A percentile compares a stretch with the other conserved stretches of the same genome.
Evolutionary conservation across 2,797 vertebrate genomes (phyloP).

Genomic region (Apodemus agrarius): DNA sequence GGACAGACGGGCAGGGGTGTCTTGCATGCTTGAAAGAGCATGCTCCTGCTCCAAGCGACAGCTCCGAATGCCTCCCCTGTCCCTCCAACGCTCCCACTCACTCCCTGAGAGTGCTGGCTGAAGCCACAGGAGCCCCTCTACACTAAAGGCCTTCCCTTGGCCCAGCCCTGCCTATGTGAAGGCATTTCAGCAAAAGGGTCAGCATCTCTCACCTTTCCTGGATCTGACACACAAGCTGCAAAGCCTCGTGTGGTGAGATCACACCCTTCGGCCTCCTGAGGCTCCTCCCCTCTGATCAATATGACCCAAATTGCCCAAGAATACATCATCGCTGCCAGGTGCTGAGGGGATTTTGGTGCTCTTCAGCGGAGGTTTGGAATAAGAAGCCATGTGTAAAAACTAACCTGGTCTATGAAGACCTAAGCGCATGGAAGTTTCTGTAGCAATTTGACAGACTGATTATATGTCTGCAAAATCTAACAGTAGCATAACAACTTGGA

Average conservation of each 20-base stretch:
- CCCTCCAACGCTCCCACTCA: neutral
- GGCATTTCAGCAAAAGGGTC: neutral
- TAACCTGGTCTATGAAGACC: neutral
- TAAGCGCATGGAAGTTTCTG: neutral
- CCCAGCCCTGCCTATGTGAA: neutral
- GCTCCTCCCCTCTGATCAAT: neutral
- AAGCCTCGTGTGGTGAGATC: neutral
- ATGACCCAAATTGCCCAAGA: neutral
- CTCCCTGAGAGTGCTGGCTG: neutral
- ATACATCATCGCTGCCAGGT: neutral
- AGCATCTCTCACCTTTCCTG: neutral
- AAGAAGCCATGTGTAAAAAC: neutral
- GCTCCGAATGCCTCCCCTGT: neutral
- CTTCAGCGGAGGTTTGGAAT: neutral
- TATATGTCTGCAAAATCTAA: neutral
- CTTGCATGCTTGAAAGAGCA: neutral
- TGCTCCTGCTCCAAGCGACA: neutral
- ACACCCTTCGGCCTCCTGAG: neutral
- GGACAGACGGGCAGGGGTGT: neutral
- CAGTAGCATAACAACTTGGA: conserved; percentile 12
- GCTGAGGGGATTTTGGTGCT: too few species aligned
- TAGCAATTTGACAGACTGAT: neutral
- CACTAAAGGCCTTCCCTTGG: neutral
- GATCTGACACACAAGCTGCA: neutral
- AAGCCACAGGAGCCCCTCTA: neutral